Conservation (phyloP, 2,888 invertebrate genomes). For the Lasius platythorax region DNA sequence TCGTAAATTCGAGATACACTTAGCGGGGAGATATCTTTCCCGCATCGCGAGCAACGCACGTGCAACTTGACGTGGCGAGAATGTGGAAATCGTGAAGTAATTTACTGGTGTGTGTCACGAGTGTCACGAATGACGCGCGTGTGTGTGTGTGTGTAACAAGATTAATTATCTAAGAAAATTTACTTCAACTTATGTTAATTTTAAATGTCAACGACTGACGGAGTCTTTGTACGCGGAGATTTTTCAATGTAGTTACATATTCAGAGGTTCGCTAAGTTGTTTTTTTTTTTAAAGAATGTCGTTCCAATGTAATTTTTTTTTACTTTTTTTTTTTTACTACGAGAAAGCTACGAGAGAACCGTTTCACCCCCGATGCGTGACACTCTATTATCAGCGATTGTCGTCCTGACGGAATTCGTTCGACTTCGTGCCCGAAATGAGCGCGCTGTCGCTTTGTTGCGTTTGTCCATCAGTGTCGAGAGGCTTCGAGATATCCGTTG, state of each 20-base stretch:
- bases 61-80: conserved; percentile 48
- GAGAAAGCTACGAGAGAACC: neutral
- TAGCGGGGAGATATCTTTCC: conserved; percentile 49
- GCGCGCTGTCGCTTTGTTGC: conserved; percentile 27
- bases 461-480: conserved; percentile 40
- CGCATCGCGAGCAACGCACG: conserved; percentile 42
- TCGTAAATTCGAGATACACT: conserved; percentile 68
- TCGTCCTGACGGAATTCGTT: conserved; percentile 67
- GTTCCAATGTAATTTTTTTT: neutral
- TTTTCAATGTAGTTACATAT: neutral
- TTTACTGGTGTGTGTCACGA: neutral
- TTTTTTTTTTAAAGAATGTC: neutral
- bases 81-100: conserved; percentile 42
- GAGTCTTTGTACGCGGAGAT: neutral
- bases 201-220: conserved; percentile 7
- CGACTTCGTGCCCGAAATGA: conserved; percentile 25
- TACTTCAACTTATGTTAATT: conserved; percentile 14
- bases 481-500: conserved; percentile 7
- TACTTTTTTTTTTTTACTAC: neutral
- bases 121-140: neutral
- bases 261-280: neutral
- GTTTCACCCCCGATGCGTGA: conserved; percentile 57
- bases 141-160: neutral
- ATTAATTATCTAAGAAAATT: conserved; percentile 23
- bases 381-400: conserved; percentile 65